Conservation (phyloP, 2,888 invertebrate species). For the Octonoba sinensis region DNA sequence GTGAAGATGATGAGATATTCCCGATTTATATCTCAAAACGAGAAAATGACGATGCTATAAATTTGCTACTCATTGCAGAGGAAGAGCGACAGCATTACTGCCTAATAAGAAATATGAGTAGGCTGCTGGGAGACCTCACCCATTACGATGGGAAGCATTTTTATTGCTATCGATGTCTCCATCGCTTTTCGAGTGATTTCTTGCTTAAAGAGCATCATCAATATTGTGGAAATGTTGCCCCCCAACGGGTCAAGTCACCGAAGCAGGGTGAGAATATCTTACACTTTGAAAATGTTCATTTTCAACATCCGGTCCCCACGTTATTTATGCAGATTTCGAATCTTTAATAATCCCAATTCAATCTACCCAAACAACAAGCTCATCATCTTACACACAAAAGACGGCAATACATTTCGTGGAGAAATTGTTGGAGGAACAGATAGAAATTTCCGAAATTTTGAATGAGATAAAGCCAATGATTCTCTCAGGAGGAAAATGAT, state of each 20-base stretch:
- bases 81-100: background rate
- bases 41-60: no score
- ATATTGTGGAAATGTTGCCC: background rate
- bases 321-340: conserved; percentile 4
- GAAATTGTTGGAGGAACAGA: background rate
- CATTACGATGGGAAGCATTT: background rate
- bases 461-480: background rate
- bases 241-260: background rate
- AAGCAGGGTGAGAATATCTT: background rate
- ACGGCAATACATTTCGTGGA: background rate
- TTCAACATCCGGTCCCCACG: background rate
- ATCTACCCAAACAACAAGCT: background rate
- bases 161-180: conserved; percentile 3
- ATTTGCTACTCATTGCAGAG: no score
- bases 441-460: background rate
- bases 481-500: background rate
- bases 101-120: background rate
- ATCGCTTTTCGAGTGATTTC: background rate
- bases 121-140: background rate
- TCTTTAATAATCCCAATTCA: background rate
- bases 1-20: no score
- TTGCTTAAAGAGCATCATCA: background rate
- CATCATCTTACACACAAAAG: background rate
- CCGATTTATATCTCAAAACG: no score
- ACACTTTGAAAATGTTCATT: background rate